phyloP scores from a whole-genome alignment of 2,113 vertebrate species.

The Centrocercus urophasianus region DNA sequence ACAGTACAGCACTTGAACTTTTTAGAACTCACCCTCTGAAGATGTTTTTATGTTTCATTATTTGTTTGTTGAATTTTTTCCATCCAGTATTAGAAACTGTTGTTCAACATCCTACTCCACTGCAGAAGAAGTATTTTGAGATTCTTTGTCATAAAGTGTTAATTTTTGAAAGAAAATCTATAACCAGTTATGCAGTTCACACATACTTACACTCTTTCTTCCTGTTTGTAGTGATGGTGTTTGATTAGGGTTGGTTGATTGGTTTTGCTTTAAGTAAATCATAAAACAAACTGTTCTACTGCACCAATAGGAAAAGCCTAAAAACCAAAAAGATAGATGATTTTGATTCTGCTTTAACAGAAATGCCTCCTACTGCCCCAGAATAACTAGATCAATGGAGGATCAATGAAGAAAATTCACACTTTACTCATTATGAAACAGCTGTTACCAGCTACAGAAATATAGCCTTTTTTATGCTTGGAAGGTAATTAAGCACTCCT shows the following conservation, averaged over 20 bases:
- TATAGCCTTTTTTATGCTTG: conserved; percentile 3
- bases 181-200: neutral
- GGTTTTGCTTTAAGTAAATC: neutral
- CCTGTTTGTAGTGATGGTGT: neutral
- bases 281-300: neutral
- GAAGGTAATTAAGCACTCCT: conserved; percentile 62
- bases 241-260: neutral
- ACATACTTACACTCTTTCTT: neutral
- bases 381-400: neutral
- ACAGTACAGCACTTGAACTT: neutral
- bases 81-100: neutral
- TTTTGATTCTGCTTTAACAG: neutral
- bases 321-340: neutral
- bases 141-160: neutral
- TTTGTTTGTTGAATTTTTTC: neutral
- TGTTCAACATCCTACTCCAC: neutral
- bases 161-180: neutral
- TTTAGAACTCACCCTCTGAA: neutral
- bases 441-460: neutral
- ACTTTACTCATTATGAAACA: neutral
- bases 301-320: neutral
- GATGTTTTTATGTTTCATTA: neutral
- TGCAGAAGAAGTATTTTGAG: neutral
- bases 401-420: neutral
- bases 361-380: neutral